Evolutionary conservation across 2,888 invertebrate genomes (phyloP), one percentile per base, ranked within the genome.

Genomic region (Neria commutata): DNA sequence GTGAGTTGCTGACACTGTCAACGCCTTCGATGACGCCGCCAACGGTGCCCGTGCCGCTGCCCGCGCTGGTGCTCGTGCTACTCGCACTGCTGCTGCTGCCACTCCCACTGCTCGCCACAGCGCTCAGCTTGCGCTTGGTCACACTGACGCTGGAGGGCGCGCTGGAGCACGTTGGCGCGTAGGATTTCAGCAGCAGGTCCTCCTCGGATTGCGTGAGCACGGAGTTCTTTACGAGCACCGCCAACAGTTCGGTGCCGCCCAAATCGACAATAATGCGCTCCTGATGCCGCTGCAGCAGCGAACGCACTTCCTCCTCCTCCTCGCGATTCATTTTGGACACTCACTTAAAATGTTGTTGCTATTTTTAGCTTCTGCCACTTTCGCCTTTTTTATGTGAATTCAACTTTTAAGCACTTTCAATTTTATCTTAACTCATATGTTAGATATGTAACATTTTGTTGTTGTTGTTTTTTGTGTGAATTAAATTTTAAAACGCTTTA

Each of bases 141-240:
- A 75, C 67, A 21, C 66, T 71, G 34, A 67, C 73, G 56, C 72
- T 76, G 2, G 75, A 72, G 3, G 77, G 76, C 4, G 74, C 76
- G 25, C 75, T 74, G 34, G 62, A 56, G 3, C 64, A 56, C 14
- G 66, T 55, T 10, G 61, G 58, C 1, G 68, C 66, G 53, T 72
- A 72, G 5, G 75, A 68, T 55, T 79, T 80, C 2, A 79, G 60
- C 16, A 80, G 59, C 17, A 80, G 82, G 78, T 88, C 87, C 67
- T 87, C 85, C 69, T 88, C 87, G 68, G 85, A 84, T 65, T 87
- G 82, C 71, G 83, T 86, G 62, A 88, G 84, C 65, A 88, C 84
- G 51, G 87, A 86, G 73, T 87, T 88, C 75, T 88, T 88, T 56
- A 88, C 87, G 60, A 88, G 83, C 64, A 86, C 85, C 63, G 86